Percentiles rank a stretch among this genome's conserved stretches.
These are phyloP conservation scores for Nemapogon koenigi DNA, from an alignment of 2,888 invertebrate genomes.

Conservation along the genomic window DNA sequence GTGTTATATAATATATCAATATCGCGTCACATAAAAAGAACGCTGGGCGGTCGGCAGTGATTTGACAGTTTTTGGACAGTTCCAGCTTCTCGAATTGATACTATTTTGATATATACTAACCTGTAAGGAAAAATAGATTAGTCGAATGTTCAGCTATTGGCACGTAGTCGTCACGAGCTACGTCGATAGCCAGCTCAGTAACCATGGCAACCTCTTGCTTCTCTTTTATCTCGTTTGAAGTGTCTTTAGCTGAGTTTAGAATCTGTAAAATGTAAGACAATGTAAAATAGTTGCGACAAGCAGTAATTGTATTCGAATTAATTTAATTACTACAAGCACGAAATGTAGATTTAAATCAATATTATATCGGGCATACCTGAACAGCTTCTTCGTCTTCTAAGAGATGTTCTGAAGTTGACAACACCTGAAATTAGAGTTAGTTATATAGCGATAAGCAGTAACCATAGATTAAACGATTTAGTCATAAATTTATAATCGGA, in stretches of 20 bases:
- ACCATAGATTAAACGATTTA: no score
- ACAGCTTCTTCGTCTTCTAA: conserved; percentile 94
- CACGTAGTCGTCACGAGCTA: conserved; percentile 83
- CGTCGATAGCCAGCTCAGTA: conserved; percentile 90
- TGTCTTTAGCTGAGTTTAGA: conserved; percentile 86
- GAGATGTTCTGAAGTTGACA: conserved; percentile 55
- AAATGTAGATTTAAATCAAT: not conserved
- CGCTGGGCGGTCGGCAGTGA: no score
- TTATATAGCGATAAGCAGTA: no score
- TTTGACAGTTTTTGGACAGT: no score
- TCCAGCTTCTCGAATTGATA: conserved; percentile 4
- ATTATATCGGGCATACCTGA: conserved; percentile 35
- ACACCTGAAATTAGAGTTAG: conserved; percentile 20
- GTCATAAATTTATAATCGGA: no score
- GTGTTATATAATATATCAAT: no score
- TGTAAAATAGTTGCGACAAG: not conserved
- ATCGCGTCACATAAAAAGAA: no score
- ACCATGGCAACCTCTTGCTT: conserved; percentile 90
- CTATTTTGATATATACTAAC: conserved; percentile 37
- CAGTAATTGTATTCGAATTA: not conserved
- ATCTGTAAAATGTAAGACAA: conserved; percentile 47
- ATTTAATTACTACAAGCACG: not conserved
- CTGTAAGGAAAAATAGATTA: conserved; percentile 89
- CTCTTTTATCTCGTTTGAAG: conserved; percentile 89
- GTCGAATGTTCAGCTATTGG: conserved; percentile 91